A percentile compares a stretch with the other conserved stretches of the same genome.
Evolutionary conservation across 2,113 vertebrate species (phyloP).

Genomic region (Zosterops hypoxanthus): DNA sequence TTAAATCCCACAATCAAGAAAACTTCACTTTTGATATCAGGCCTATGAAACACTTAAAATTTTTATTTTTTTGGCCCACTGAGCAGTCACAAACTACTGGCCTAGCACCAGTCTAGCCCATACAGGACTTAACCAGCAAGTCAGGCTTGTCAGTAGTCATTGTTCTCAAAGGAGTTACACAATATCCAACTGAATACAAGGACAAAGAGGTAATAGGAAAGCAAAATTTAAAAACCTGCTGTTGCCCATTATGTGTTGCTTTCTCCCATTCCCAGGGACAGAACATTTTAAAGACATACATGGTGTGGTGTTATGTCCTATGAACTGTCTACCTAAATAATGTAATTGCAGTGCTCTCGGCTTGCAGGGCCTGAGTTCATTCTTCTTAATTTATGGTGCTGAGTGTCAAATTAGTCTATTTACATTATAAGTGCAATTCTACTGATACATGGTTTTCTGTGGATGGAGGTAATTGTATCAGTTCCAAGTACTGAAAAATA

Average conservation of each 20-base stretch:
- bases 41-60: conserved; percentile 20
- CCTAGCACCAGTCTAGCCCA: conserved; percentile 22
- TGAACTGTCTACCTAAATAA: neutral
- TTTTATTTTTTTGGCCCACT: conserved; percentile 34
- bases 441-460: neutral
- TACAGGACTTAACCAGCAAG: conserved; percentile 46
- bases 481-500: neutral
- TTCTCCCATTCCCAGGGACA: neutral
- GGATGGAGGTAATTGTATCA: neutral
- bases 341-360: neutral
- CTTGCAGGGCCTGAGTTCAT: neutral
- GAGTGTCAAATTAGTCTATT: neutral
- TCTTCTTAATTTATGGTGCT: neutral
- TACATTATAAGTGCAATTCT: neutral
- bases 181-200: neutral
- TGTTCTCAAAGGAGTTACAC: conserved; percentile 5
- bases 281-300: neutral
- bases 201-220: conserved; percentile 24
- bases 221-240: neutral
- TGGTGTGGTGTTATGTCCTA: neutral
- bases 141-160: conserved; percentile 38
- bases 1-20: neutral
- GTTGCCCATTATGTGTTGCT: neutral
- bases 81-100: conserved; percentile 33
- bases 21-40: conserved; percentile 7